These are phyloP conservation scores for Podarcis muralis DNA, from an alignment of 2,113 vertebrate species.

Conservation along the genomic window DNA sequence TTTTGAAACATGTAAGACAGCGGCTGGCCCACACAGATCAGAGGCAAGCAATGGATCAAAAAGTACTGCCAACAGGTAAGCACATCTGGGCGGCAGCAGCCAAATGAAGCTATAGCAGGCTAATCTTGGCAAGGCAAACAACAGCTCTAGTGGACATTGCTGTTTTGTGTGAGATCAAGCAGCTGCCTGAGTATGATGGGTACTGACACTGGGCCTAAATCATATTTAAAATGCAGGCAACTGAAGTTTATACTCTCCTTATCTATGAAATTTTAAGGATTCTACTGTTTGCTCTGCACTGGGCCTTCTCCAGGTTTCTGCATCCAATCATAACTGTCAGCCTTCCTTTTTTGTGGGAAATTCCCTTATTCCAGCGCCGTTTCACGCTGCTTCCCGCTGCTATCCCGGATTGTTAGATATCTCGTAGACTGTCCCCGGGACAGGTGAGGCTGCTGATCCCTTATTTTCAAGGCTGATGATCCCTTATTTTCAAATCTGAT, in stretches of 20 bases:
- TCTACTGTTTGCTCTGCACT: neutral
- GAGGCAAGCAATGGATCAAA: neutral
- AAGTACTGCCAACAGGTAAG: neutral
- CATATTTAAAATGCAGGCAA: neutral
- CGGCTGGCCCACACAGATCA: neutral
- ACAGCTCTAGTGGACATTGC: neutral
- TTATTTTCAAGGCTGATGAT: too few species aligned
- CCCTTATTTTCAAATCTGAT: too few species aligned
- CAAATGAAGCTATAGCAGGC: neutral
- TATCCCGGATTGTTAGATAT: too few species aligned
- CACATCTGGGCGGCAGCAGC: neutral
- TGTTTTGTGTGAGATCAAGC: neutral
- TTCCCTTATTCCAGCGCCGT: too few species aligned
- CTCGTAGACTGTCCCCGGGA: too few species aligned
- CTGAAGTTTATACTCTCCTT: neutral
- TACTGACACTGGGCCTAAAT: neutral
- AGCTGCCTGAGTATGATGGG: neutral
- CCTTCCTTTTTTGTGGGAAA: too few species aligned
- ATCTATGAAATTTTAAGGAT: neutral
- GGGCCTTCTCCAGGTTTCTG: neutral
- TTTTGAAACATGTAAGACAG: neutral
- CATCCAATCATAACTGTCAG: too few species aligned
- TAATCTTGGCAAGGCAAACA: neutral
- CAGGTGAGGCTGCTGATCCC: too few species aligned
- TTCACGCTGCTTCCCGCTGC: too few species aligned